These are phyloP conservation scores for Leistus spinibarbis DNA, from an alignment of 2,888 invertebrate species.

Conservation along the genomic window DNA sequence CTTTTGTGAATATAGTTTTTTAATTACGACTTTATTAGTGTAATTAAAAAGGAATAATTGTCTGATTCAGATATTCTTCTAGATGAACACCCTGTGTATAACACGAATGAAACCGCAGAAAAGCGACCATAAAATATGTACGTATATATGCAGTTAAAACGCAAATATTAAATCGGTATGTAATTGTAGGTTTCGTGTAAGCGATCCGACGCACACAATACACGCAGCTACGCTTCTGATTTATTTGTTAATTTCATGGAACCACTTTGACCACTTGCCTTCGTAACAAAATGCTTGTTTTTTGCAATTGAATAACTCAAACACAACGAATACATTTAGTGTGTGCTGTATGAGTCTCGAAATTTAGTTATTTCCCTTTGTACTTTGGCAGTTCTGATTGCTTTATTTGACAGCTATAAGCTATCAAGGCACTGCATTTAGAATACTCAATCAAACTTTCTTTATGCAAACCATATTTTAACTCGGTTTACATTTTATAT, in stretches of 20 bases:
- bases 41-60: not conserved
- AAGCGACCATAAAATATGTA: not conserved
- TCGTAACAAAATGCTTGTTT: not conserved
- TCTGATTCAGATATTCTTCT: not conserved
- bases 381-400: not conserved
- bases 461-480: no score
- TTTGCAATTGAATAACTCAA: not conserved
- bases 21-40: not conserved
- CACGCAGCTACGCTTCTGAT: not conserved
- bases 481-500: not conserved
- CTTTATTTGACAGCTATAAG: not conserved
- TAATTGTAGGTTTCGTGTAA: not conserved
- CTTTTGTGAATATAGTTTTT: not conserved
- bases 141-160: not conserved
- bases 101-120: constrained; percentile 50
- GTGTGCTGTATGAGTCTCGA: not conserved
- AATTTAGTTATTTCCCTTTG: not conserved
- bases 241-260: not conserved
- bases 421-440: not conserved
- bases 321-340: no score
- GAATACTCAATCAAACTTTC: not conserved
- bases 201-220: not conserved
- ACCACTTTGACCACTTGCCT: not conserved
- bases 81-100: constrained; percentile 37
- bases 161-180: constrained; percentile 4